Percentiles rank a stretch among this genome's conserved stretches.
phyloP scores from a whole-genome alignment of 2,113 vertebrate genomes.

The Hemiscyllium ocellatum region DNA sequence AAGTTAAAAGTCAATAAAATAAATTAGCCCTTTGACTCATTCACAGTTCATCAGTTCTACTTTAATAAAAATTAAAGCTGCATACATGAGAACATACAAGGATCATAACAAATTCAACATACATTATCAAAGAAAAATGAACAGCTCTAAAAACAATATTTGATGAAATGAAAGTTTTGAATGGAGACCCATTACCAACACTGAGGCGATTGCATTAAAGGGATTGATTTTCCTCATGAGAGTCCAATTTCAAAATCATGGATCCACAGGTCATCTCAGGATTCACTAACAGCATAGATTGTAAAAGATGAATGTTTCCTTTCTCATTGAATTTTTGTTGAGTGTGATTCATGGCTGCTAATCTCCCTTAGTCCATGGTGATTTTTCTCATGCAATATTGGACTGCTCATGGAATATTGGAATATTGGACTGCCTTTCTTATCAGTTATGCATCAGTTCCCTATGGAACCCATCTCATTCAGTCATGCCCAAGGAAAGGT shows the following conservation, averaged over 20 bases:
- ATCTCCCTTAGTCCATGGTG: too few relatives aligned
- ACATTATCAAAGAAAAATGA: not conserved
- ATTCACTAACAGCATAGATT: not conserved
- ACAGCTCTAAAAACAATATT: not conserved
- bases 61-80: not conserved
- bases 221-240: not conserved
- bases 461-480: too few relatives aligned
- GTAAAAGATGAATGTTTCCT: too few relatives aligned
- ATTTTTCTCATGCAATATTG: too few relatives aligned
- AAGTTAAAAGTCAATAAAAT: constrained; percentile 7
- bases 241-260: not conserved
- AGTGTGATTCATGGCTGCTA: too few relatives aligned
- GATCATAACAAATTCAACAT: not conserved
- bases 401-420: too few relatives aligned
- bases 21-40: not conserved
- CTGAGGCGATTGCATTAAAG: not conserved
- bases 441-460: too few relatives aligned
- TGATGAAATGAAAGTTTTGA: not conserved
- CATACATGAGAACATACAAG: not conserved
- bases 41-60: not conserved
- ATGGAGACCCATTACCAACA: not conserved
- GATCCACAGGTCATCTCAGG: not conserved
- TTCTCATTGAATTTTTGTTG: too few relatives aligned
- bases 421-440: too few relatives aligned
- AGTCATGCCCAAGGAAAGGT: too few relatives aligned